A percentile compares a stretch with the other conserved stretches of the same genome.
Conservation (phyloP, 1,140 invertebrate species). For the Cecropterus lyciades region DNA sequence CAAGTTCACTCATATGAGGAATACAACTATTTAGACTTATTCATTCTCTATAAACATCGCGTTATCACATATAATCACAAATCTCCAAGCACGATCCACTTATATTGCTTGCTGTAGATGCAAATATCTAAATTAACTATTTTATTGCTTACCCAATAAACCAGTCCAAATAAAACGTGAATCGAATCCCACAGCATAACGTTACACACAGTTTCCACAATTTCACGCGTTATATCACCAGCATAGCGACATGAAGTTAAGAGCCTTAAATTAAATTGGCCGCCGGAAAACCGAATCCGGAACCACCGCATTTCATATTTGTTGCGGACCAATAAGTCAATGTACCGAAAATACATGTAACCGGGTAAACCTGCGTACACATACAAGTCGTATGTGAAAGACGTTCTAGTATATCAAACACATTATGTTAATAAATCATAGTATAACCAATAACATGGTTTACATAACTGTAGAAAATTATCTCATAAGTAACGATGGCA, state of each 20-base stretch:
- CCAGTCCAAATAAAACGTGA: conserved; percentile 12
- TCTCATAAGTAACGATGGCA: too few species aligned
- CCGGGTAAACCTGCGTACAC: conserved; percentile 6
- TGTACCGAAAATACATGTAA: conserved; percentile 33
- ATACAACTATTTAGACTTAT: too few species aligned
- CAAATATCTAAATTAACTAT: conserved; percentile 2
- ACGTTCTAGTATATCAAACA: too few species aligned
- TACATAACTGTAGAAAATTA: too few species aligned
- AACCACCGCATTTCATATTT: conserved; percentile 23
- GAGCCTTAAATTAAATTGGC: conserved; percentile 27
- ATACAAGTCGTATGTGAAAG: too few species aligned
- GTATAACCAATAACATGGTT: too few species aligned
- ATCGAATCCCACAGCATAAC: background rate
- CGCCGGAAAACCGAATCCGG: conserved; percentile 26
- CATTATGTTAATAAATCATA: too few species aligned
- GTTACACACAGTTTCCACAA: conserved; percentile 1
- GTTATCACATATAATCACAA: too few species aligned
- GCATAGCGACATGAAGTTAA: conserved; percentile 19
- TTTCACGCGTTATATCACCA: conserved; percentile 14
- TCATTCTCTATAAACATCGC: too few species aligned
- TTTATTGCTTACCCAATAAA: background rate
- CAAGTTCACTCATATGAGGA: too few species aligned
- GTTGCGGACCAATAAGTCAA: conserved; percentile 27
- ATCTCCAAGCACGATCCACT: background rate
- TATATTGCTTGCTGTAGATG: background rate